These are phyloP conservation scores for Trichonephila inaurata DNA, from an alignment of 1,140 invertebrate species.

Conservation along the genomic window DNA sequence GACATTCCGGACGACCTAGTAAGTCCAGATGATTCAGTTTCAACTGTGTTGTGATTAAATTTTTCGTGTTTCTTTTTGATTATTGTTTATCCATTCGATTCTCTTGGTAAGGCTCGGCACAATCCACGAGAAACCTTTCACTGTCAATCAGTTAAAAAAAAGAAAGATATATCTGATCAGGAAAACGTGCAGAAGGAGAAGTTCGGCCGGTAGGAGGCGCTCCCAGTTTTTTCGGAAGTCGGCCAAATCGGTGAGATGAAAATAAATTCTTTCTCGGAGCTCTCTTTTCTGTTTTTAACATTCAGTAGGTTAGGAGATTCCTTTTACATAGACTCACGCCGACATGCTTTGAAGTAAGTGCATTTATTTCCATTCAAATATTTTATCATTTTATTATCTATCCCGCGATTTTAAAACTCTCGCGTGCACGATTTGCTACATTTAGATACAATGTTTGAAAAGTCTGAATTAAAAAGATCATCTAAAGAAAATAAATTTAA, in stretches of 20 bases:
- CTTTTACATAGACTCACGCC: background rate
- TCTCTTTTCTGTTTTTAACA: conserved; percentile 74
- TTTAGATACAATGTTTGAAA: no score
- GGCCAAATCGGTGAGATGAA: conserved; percentile 71
- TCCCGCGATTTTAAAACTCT: background rate
- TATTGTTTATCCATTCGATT: no score
- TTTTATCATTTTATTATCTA: background rate
- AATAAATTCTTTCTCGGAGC: conserved; percentile 71
- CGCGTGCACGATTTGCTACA: background rate
- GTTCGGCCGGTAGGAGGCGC: conserved; percentile 35
- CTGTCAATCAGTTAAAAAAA: no score
- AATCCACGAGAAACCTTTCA: no score
- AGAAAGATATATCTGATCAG: background rate
- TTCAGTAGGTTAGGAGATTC: conserved; percentile 54
- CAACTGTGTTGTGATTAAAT: no score
- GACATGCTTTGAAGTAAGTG: conserved; percentile 28
- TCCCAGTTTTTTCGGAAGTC: conserved; percentile 21
- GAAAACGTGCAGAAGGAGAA: background rate
- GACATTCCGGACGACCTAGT: no score
- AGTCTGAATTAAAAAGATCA: no score
- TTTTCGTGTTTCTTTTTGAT: no score
- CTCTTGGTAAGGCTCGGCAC: no score
- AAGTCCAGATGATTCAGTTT: no score
- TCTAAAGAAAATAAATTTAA: background rate
- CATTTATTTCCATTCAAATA: background rate